Base-by-base conservation (phyloP, 1,140 invertebrate genomes). In the Aphelenchoides besseyi region DNA sequence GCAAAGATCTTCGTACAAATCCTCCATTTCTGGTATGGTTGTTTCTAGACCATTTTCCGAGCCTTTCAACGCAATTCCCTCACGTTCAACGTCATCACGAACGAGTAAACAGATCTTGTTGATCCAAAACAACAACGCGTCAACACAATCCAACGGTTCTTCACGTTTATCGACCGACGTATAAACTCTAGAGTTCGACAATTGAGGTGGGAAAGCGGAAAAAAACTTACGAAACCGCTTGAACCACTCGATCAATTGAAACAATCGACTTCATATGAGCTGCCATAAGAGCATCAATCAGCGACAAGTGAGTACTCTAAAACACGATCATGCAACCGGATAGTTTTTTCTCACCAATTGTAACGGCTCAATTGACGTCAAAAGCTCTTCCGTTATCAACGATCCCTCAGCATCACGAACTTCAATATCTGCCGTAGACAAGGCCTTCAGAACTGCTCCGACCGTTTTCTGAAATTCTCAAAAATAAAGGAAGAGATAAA, bases 271-370 rank as follows among this genome's bases (percentile, higher is more conserved):
- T 91, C 74, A 93, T 91, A 87, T 96, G 96, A 73, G 97, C 89
- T 79, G 90, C 89, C 94, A 98, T 97, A 84, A 98, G 88, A 76
- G 92, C 92, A 88, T 98, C 94, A 87, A 97, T 95, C 86, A 98
- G 91, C 85, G 92, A 90, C 89, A 97, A 91, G 87, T 98, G 95
- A 76, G 93, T 92, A 85, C 89, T 91, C 95, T 97, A 68, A 69
- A 48, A n/a, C n/a, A n/a, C n/a, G n/a, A n/a, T n/a, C n/a, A n/a
- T n/a, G n/a, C n/a, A 18, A 41, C 0, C 16, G 48, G 16, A 16
- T 35, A 72, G n/a, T n/a, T n/a, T n/a, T n/a, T n/a, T n/a, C 89
- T 89, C 87, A 95, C 94, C 90, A 96, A 91, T 89, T 92, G 91
- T 73, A 97, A 89, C 78, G 95, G 95, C 85, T 92, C 93, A 72